Base-by-base conservation (phyloP, 2,888 invertebrate genomes). In the Amphipoea lucens region DNA sequence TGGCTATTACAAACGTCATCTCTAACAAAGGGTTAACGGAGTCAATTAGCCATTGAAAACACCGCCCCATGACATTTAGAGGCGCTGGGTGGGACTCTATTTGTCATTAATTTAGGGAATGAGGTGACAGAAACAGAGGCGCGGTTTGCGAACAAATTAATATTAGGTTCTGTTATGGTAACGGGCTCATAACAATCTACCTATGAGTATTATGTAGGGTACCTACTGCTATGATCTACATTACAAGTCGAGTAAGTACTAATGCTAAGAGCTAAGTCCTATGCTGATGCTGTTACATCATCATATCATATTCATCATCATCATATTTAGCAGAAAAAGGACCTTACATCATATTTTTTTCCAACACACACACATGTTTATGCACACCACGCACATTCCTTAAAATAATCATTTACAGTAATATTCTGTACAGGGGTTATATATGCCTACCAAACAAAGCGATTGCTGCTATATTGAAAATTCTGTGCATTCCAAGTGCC, bases 91-190 rank as follows among this genome's bases (percentile, higher is more conserved):
- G 94, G 91, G 92, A 90, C 92, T 92, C 93, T 96, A 95, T 96
- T 96, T 96, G 96, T 96, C 96, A 96, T 96, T 96, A 96, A 96
- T 96, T 96, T 96, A 92, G 95, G 94, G 92, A 95, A 95, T 95
- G 94, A 96, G 95, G 95, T 95, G 96, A 96, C 96, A 95, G 94
- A 90, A 94, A 94, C 95, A 94, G 90, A 91, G 96, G 96, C 92
- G 95, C 93, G 96, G 95, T 92, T 92, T 88, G 92, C 91, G 91
- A 92, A 92, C 94, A 94, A 96, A 96, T 96, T 96, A 96, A 95
- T 94, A 93, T 92, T 91, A 85, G 74, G 74, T 54, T 92, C 87
- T 81, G 84, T 83, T 85, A 81, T 88, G 82, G 74, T 12, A 63
- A 69, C 65, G 23, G 57, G 40, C 63, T 72, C n/a, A 51, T 62